These are phyloP conservation scores for Polia nebulosa DNA, from an alignment of 2,888 invertebrate species.

Conservation along the genomic window DNA sequence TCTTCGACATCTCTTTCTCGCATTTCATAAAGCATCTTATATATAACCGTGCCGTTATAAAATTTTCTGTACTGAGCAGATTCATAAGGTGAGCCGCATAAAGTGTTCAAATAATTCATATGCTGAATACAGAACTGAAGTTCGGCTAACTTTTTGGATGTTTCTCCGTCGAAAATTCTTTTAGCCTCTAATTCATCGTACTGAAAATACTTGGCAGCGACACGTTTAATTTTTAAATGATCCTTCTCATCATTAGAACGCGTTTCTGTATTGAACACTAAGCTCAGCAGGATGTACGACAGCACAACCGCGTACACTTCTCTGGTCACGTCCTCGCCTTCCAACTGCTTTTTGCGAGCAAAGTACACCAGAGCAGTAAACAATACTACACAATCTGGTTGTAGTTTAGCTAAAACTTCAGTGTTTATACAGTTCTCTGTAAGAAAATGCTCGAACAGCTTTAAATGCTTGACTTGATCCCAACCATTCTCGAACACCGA, in stretches of 20 bases:
- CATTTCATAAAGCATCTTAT: conserved; percentile 61
- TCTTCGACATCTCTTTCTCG: not conserved
- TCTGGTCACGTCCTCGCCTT: conserved; percentile 27
- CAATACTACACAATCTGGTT: conserved; percentile 67
- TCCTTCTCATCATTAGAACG: not conserved
- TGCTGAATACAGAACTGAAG: conserved; percentile 71
- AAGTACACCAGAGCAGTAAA: conserved; percentile 71
- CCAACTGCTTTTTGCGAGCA: conserved; percentile 59
- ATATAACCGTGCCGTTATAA: conserved; percentile 72
- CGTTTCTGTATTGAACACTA: conserved; percentile 50
- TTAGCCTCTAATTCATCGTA: conserved; percentile 25
- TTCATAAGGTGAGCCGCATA: conserved; percentile 70
- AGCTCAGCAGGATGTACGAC: conserved; percentile 67
- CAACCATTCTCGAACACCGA: conserved; percentile 76
- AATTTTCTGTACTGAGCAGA: conserved; percentile 64
- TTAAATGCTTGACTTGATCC: conserved; percentile 49
- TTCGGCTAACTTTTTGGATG: conserved; percentile 64
- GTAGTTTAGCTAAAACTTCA: conserved; percentile 55
- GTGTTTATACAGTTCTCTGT: conserved; percentile 44
- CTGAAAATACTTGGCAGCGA: conserved; percentile 52
- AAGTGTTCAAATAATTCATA: conserved; percentile 71
- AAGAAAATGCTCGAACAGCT: conserved; percentile 58
- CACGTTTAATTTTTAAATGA: not conserved
- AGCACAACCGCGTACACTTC: conserved; percentile 69
- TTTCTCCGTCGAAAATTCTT: conserved; percentile 56